Base-by-base conservation (phyloP, 1,140 invertebrate genomes). In the Carposina sasakii region DNA sequence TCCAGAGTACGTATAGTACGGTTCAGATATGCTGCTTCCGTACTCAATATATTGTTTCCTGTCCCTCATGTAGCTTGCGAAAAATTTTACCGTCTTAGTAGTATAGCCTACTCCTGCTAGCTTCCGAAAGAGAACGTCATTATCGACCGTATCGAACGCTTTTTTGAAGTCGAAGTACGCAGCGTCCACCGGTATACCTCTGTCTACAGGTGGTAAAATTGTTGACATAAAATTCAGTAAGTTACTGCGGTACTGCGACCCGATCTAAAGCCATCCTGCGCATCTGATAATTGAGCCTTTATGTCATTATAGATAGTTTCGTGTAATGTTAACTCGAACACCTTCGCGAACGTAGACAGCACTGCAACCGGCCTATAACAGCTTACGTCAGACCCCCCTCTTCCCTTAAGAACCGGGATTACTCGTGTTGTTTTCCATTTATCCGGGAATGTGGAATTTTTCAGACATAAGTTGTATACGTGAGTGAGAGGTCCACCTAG, bases 111-210 rank as follows among this genome's bases (percentile, higher is more conserved):
- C 12, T 1, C 13, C 9, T 5, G 34, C 34, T 9, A 37, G 19
- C 9, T 37, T 37, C 9, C 8, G 10, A 3, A 37, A 17, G 12
- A 37, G 16, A 9, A 37, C 19, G 9, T 37, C 34, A 16, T 37
- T 37, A 37, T 15, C 16, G 9, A 37, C 34, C 34, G 16, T 16
- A 17, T 37, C 34, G 17, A 37, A 37, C 13, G 34, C 34, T 16
- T 37, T 37, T 9, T 17, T 3, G 16, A 37, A 37, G 19, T 37
- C 34, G n/a, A 37, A 37, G 17, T 37, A 37, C 16, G 34, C 34
- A 13, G 15, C 28, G 8, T 30, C 28, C 28, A 30, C 12, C 28
- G 12, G 28, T 30, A 10, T 13, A 2, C 28, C 28, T 8, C n/a
- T n/a, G n/a, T n/a, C n/a, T n/a, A n/a, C n/a, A n/a, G n/a, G n/a